Evolutionary conservation across 1,140 invertebrate species (phyloP).

Genomic region (Lordiphosa collinella): DNA sequence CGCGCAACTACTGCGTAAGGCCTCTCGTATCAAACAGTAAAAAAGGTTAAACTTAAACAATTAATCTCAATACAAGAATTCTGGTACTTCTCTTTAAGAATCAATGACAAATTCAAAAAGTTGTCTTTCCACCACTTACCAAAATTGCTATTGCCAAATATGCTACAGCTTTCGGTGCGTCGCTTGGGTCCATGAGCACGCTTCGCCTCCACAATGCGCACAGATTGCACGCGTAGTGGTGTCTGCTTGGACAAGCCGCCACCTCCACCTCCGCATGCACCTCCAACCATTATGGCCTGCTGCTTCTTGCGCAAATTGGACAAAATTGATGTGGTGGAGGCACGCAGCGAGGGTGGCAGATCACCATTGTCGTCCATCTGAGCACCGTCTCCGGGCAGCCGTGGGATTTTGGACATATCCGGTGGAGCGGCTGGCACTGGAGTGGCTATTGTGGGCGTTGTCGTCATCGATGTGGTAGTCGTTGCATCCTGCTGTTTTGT

Average conservation of each 20-base stretch:
- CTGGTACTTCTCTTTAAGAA: too few relatives aligned
- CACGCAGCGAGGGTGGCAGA: slow-evolving; percentile 59
- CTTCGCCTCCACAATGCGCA: slow-evolving; percentile 71
- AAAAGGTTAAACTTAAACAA: too few relatives aligned
- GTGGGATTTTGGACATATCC: slow-evolving; percentile 79
- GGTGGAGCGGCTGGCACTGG: slow-evolving; percentile 15
- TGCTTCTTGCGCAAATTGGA: slow-evolving; percentile 69
- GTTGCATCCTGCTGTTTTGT: slow-evolving; percentile 59
- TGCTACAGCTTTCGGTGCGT: slow-evolving; percentile 75
- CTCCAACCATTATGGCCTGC: slow-evolving; percentile 44
- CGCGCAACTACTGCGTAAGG: too few relatives aligned
- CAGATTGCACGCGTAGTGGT: slow-evolving; percentile 71
- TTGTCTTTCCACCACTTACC: slow-evolving; percentile 63
- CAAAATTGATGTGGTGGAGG: slow-evolving; percentile 66
- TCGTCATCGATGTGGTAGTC: slow-evolving; percentile 6
- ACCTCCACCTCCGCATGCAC: slow-evolving; percentile 1
- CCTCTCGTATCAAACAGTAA: too few relatives aligned
- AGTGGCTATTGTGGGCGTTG: slow-evolving; percentile 18
- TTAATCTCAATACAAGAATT: too few relatives aligned
- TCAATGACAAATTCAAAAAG: too few relatives aligned
- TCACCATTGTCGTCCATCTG: slow-evolving; percentile 70
- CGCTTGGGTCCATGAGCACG: slow-evolving; percentile 64
- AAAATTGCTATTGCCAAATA: slow-evolving; percentile 73
- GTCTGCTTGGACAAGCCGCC: slow-evolving; percentile 53
- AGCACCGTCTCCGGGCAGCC: slow-evolving; percentile 81